phyloP scores from a whole-genome alignment of 2,113 vertebrate species.

The Vidua chalybeata region DNA sequence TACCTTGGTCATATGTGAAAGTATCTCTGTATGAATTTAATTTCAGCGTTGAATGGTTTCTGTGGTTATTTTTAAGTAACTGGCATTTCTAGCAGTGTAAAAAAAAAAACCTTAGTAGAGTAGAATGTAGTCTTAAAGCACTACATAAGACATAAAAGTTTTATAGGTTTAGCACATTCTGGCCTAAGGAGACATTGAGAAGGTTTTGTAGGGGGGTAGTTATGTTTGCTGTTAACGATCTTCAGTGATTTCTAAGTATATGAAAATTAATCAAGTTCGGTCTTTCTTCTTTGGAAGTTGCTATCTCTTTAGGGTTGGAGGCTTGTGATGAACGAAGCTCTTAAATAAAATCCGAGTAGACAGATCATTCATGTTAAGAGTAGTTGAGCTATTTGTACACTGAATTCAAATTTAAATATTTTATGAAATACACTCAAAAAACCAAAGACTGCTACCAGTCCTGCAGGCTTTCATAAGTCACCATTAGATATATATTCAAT shows the following conservation, averaged over 20 bases:
- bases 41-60: neutral
- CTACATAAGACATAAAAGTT: accelerated
- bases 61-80: neutral
- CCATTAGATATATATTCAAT: neutral
- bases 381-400: neutral
- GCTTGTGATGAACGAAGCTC: neutral
- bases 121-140: neutral
- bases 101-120: neutral
- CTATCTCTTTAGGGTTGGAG: neutral
- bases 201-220: neutral
- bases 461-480: neutral
- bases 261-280: neutral
- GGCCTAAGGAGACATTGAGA: neutral
- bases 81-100: neutral
- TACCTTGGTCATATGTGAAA: neutral
- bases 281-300: neutral
- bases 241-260: neutral
- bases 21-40: neutral
- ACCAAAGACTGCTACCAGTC: neutral
- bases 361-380: neutral
- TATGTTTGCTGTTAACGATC: neutral
- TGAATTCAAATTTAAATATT: neutral
- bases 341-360: neutral
- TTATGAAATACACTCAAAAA: neutral
- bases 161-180: neutral